phyloP scores from a whole-genome alignment of 2,113 vertebrate genomes.

The Eolophus roseicapilla region DNA sequence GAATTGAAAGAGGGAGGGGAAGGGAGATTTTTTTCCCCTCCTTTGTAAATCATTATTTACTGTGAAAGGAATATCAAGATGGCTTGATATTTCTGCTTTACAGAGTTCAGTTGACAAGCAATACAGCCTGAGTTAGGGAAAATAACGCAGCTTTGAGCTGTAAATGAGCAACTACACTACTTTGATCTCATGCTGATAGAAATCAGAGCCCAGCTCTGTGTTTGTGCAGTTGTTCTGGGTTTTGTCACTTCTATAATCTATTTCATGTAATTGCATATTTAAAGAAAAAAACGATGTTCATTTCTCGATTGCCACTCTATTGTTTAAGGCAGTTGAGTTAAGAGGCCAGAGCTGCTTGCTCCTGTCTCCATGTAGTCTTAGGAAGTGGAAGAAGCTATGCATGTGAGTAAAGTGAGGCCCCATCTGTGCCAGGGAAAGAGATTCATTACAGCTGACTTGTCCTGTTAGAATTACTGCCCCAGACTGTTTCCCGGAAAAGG shows the following conservation, averaged over 20 bases:
- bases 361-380: not conserved
- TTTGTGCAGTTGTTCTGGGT: not conserved
- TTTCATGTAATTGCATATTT: slow-evolving; percentile 26
- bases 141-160: slow-evolving; percentile 46
- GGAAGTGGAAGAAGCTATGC: not conserved
- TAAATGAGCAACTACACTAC: slow-evolving; percentile 10
- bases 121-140: not conserved
- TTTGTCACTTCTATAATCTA: slow-evolving; percentile 36
- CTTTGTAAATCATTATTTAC: slow-evolving; percentile 45
- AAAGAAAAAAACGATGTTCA: not conserved
- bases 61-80: slow-evolving; percentile 22
- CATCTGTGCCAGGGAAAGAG: slow-evolving; percentile 38
- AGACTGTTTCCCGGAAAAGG: not conserved
- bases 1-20: slow-evolving; percentile 42
- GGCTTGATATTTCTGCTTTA: not conserved
- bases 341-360: slow-evolving; percentile 15
- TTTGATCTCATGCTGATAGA: not conserved
- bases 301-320: slow-evolving; percentile 26
- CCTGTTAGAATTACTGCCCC: slow-evolving; percentile 58
- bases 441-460: slow-evolving; percentile 66
- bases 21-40: not conserved
- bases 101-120: not conserved
- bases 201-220: slow-evolving; percentile 34
- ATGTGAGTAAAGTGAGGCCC: slow-evolving; percentile 26
- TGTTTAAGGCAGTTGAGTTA: slow-evolving; percentile 36